A percentile compares a stretch with the other conserved stretches of the same genome.
phyloP scores from a whole-genome alignment of 2,797 vertebrate species.

The Pelochelys cantorii region DNA sequence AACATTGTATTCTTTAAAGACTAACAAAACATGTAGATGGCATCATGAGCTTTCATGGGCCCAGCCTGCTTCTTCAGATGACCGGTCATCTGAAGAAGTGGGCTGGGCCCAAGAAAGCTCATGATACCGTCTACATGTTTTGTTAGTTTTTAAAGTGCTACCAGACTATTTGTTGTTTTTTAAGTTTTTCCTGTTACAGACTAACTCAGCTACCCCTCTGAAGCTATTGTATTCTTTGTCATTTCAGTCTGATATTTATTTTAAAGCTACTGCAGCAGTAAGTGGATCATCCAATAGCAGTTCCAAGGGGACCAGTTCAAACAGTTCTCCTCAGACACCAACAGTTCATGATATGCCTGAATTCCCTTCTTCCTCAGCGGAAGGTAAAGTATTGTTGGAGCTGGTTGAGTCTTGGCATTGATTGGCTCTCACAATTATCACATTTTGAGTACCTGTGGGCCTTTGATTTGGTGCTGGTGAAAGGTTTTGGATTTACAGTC shows the following conservation, averaged over 20 bases:
- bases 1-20: slow-evolving; percentile 40
- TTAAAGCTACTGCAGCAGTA: slow-evolving; percentile 89
- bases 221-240: slow-evolving; percentile 45
- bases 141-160: too few relatives aligned
- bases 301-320: slow-evolving; percentile 91
- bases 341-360: slow-evolving; percentile 89
- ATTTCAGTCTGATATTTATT: slow-evolving; percentile 97
- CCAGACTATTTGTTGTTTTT: too few relatives aligned
- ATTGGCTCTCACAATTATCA: background rate
- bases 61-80: too few relatives aligned
- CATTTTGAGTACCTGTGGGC: background rate
- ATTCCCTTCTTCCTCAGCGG: slow-evolving; percentile 88
- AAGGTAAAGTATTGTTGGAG: slow-evolving; percentile 84
- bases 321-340: slow-evolving; percentile 93
- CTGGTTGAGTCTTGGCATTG: background rate
- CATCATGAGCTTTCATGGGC: too few relatives aligned
- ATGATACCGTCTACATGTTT: too few relatives aligned
- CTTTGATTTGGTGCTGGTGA: background rate
- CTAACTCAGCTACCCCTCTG: too few relatives aligned
- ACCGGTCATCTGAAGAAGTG: too few relatives aligned
- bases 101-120: too few relatives aligned
- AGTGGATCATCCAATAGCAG: slow-evolving; percentile 90
- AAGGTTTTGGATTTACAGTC: background rate
- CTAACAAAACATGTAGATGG: too few relatives aligned
- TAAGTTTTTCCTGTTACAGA: too few relatives aligned